A percentile compares a stretch with the other conserved stretches of the same genome.
phyloP scores from a whole-genome alignment of 2,113 vertebrate genomes.

The Aramus guarauna region DNA sequence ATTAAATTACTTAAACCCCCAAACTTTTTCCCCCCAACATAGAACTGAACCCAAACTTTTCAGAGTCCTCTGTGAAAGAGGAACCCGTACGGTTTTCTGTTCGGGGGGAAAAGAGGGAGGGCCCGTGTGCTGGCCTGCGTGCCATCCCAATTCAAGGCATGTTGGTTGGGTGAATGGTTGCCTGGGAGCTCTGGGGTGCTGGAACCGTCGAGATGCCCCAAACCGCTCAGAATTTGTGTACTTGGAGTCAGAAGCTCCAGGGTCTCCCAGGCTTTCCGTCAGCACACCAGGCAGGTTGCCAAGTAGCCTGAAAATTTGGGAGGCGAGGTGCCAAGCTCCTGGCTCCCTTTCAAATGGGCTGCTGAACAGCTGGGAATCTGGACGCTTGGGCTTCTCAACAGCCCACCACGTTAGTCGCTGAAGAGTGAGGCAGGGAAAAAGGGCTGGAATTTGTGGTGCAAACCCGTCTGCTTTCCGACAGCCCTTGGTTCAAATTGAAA shows the following conservation, averaged over 20 bases:
- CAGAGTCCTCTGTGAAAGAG: background rate
- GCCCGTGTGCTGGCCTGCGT: background rate
- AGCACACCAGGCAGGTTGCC: constrained; percentile 23
- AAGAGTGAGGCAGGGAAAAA: background rate
- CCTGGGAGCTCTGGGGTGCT: background rate
- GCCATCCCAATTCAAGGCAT: background rate
- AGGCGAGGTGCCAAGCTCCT: constrained; percentile 50
- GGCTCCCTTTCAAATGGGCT: constrained; percentile 55
- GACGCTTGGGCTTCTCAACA: constrained; percentile 50
- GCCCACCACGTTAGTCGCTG: constrained; percentile 9
- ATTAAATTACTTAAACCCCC: background rate
- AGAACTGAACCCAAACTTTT: constrained; percentile 8
- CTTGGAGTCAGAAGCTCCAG: constrained; percentile 50
- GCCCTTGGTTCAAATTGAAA: background rate
- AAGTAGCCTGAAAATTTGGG: constrained; percentile 60
- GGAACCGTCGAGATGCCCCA: background rate
- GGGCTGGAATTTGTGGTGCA: background rate
- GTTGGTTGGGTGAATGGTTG: constrained; percentile 40
- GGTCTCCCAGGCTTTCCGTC: constrained; percentile 60
- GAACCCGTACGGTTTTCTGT: background rate
- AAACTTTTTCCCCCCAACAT: background rate
- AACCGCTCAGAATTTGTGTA: constrained; percentile 33
- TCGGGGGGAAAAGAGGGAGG: background rate
- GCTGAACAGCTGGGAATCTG: constrained; percentile 64
- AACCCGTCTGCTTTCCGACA: background rate